Percentiles rank a stretch among this genome's conserved stretches.
These are phyloP conservation scores for Sylvilagus floridanus DNA, from an alignment of 2,797 vertebrate genomes.

Conservation along the genomic window DNA sequence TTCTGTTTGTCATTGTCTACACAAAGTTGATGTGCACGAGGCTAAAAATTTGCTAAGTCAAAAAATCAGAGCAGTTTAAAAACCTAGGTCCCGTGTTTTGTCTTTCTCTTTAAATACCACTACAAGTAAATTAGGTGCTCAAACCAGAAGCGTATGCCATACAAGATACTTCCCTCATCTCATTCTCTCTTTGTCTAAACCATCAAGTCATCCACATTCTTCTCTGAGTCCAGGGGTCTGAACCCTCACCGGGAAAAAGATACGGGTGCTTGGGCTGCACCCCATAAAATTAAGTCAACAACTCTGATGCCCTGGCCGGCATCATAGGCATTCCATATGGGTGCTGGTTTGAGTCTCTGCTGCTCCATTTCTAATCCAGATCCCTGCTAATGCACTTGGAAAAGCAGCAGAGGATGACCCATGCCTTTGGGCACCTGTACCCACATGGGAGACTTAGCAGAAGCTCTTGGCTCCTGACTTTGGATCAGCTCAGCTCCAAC, in stretches of 20 bases:
- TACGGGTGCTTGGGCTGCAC: fast-evolving
- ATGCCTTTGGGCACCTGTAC: too few relatives aligned
- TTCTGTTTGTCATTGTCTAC: not conserved
- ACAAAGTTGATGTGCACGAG: not conserved
- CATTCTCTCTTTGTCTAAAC: not conserved
- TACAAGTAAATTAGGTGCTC: not conserved
- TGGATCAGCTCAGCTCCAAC: too few relatives aligned
- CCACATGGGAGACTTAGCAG: too few relatives aligned
- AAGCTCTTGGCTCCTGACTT: too few relatives aligned
- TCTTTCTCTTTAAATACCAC: not conserved
- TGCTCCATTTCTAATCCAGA: too few relatives aligned
- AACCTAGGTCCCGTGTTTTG: not conserved
- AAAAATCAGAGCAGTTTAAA: not conserved
- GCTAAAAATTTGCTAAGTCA: not conserved
- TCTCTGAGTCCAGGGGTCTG: not conserved
- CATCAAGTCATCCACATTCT: not conserved
- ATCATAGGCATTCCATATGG: too few relatives aligned
- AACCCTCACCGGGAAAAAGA: not conserved
- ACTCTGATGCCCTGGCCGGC: not conserved
- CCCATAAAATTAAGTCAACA: not conserved
- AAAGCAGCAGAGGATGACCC: too few relatives aligned
- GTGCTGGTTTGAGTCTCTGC: too few relatives aligned
- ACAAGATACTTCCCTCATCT: not conserved
- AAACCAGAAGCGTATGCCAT: not conserved
- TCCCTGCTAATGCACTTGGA: too few relatives aligned